phyloP scores from a whole-genome alignment of 2,888 invertebrate species.

The Osedax fenrisi region DNA sequence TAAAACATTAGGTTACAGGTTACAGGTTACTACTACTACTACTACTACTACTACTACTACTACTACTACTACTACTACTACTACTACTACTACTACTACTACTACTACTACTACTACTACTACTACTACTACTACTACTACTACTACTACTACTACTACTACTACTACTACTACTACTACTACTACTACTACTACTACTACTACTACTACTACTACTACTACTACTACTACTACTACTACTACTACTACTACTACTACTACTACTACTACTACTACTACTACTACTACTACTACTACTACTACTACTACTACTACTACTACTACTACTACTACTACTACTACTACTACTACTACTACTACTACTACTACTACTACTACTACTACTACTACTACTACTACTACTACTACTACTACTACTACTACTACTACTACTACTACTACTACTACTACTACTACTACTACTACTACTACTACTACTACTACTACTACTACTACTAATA shows the following conservation, averaged over 20 bases:
- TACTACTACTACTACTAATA: too few species aligned
- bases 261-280: conserved; percentile 10
- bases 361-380: conserved; percentile 7
- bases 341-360: conserved; percentile 10
- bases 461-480: too few species aligned
- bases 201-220: neutral
- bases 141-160: neutral
- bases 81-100: neutral
- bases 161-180: conserved; percentile 2
- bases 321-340: conserved; percentile 7
- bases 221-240: neutral
- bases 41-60: neutral
- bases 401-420: conserved; percentile 4
- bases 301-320: conserved; percentile 7
- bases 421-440: neutral
- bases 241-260: neutral
- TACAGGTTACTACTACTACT: too few species aligned
- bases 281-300: conserved; percentile 10
- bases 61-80: neutral
- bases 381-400: conserved; percentile 4
- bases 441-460: conserved; percentile 10
- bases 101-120: neutral
- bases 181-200: neutral
- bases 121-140: neutral
- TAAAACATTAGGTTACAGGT: too few species aligned